Evolutionary conservation across 2,797 vertebrate genomes (phyloP), one percentile per base, ranked within the genome.

Genomic region (Platyrinchus mystaceus): DNA sequence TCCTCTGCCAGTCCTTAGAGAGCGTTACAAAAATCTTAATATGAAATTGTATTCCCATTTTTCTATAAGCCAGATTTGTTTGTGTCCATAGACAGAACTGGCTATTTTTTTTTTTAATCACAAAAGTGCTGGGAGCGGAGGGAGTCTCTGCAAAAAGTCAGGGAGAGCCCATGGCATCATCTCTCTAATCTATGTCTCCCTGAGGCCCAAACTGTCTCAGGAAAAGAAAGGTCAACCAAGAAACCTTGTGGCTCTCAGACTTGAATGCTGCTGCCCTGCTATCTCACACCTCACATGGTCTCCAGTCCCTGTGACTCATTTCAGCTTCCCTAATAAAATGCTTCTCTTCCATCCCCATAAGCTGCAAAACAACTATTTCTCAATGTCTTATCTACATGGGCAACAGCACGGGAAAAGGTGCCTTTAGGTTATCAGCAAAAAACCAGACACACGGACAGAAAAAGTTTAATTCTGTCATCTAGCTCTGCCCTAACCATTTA

Each of bases 341-440:
- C 30, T 71, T 64, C 67, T 50, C 62, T 43, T 81, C 39, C 43
- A 66, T 6, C 23, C 19, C 24, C 14, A 5, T 11, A 36, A 73
- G 21, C 0, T 79, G 44, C 55, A 39, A 73, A 92, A 52, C 17
- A 62, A n/a, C 70, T 36, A 6, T 56, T 90, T 82, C 70, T 70
- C 92, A 69, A n/a, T 28, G n/a, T 21, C 78, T 66, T 59, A 50
- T 36, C 88, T 64, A 14, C 15, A 0, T 47, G 70, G 78, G 53
- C 66, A 85, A 41, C 12, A 46, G 68, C 66, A 50, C 84, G 59
- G 43, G 49, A 71, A 89, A 73, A 89, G 14, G 14, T 62, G 47
- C 16, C 70, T 79, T 26, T 9, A n/a, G 67, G 74, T 89, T 92
- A 91, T 67, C 70, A 3, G 87, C 55, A 71, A 77, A 60, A 59